Conservation (phyloP, 2,888 invertebrate species). For the Blera fallax region DNA sequence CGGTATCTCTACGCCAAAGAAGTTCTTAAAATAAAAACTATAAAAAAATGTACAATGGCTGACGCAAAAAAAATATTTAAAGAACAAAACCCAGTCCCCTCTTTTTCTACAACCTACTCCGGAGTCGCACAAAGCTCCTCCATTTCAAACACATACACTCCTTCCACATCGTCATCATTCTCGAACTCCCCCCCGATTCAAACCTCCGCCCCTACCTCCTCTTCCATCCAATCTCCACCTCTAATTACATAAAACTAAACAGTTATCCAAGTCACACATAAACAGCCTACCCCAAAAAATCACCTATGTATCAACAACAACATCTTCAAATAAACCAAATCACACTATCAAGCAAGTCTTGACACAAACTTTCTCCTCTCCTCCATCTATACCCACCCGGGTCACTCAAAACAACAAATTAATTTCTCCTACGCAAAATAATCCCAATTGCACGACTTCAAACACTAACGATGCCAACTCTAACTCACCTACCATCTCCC, state of each 20-base stretch:
- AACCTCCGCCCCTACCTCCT: neutral
- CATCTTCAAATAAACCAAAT: neutral
- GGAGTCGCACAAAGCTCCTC: neutral
- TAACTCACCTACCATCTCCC: neutral
- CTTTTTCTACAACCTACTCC: neutral
- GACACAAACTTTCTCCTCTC: neutral
- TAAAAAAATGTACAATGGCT: too few species aligned
- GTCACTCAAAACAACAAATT: neutral
- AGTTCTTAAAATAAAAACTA: too few species aligned
- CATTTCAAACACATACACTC: neutral
- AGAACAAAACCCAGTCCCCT: too few species aligned
- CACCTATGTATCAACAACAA: neutral
- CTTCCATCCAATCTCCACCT: neutral
- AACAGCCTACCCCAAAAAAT: neutral
- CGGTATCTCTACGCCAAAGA: too few species aligned
- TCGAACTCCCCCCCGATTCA: neutral
- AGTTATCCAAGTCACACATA: neutral
- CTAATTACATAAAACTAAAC: neutral
- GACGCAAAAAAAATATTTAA: too few species aligned
- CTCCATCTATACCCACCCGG: neutral
- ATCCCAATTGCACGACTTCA: neutral
- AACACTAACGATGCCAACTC: neutral
- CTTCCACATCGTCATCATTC: neutral
- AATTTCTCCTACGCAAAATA: neutral
- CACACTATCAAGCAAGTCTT: neutral